These are phyloP conservation scores for Festucalex cinctus DNA, from an alignment of 2,113 vertebrate species.

Conservation along the genomic window DNA sequence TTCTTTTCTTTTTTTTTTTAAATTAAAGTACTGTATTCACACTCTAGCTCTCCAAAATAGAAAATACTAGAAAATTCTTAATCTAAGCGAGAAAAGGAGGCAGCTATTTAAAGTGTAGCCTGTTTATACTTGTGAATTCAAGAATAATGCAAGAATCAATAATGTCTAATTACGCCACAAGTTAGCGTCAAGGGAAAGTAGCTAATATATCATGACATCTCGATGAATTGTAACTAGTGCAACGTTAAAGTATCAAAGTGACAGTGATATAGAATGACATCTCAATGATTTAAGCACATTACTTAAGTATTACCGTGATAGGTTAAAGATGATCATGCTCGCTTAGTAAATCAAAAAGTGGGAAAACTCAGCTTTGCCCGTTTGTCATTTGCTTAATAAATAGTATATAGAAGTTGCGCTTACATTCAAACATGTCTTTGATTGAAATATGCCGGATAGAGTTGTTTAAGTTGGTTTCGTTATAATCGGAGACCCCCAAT, in stretches of 20 bases:
- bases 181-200: too few relatives aligned
- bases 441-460: neutral
- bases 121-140: too few relatives aligned
- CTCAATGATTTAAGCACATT: neutral
- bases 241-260: neutral
- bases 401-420: too few relatives aligned
- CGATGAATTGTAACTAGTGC: neutral
- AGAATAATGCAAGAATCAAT: too few relatives aligned
- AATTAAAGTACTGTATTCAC: too few relatives aligned
- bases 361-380: neutral
- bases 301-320: neutral
- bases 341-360: neutral
- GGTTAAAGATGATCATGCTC: neutral
- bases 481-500: neutral
- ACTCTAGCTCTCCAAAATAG: too few relatives aligned
- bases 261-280: neutral
- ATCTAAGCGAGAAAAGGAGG: too few relatives aligned
- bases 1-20: too few relatives aligned
- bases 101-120: too few relatives aligned
- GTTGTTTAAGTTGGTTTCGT: neutral
- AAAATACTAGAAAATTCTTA: too few relatives aligned
- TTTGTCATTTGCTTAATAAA: neutral
- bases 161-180: too few relatives aligned
- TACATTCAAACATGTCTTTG: constrained; percentile 1
- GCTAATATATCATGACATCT: neutral